These are phyloP conservation scores for Leucophora obtusa DNA, from an alignment of 2,888 invertebrate species.

Conservation along the genomic window DNA sequence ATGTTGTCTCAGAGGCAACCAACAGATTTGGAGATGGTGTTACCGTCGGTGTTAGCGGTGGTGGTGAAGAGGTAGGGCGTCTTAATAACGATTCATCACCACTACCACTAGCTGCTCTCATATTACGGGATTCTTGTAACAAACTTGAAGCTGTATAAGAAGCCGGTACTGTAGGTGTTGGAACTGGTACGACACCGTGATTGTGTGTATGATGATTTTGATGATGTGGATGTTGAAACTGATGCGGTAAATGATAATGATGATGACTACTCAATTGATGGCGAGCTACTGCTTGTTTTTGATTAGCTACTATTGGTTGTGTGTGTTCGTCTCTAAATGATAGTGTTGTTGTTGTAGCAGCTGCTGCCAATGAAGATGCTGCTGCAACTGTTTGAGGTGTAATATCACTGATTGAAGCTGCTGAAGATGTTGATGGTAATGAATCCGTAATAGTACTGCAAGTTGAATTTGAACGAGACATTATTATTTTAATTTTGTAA, in stretches of 20 bases:
- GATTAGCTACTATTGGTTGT: slow-evolving; percentile 66
- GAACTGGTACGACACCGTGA: slow-evolving; percentile 71
- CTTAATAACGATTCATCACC: slow-evolving; percentile 62
- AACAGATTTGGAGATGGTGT: slow-evolving; percentile 85
- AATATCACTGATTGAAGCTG: slow-evolving; percentile 59
- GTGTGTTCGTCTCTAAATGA: slow-evolving; percentile 63
- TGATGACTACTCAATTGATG: slow-evolving; percentile 75
- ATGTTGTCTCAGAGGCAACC: slow-evolving; percentile 86
- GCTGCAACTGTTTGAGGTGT: slow-evolving; percentile 57
- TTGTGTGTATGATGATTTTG: slow-evolving; percentile 75
- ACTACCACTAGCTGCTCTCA: slow-evolving; percentile 60
- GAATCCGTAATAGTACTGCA: slow-evolving; percentile 66
- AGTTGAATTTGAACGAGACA: slow-evolving; percentile 68
- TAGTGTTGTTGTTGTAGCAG: slow-evolving; percentile 64
- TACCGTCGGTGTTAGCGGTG: slow-evolving; percentile 61
- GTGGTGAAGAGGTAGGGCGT: slow-evolving; percentile 65
- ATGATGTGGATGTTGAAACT: slow-evolving; percentile 76
- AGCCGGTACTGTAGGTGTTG: slow-evolving; percentile 73
- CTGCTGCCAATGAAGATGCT: slow-evolving; percentile 54
- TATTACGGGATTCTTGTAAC: slow-evolving; percentile 63
- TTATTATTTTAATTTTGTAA: neutral
- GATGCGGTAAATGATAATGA: slow-evolving; percentile 76
- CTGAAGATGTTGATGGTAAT: slow-evolving; percentile 60
- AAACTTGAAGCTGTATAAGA: slow-evolving; percentile 67
- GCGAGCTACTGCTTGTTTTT: slow-evolving; percentile 67